These are phyloP conservation scores for Leistus spinibarbis DNA, from an alignment of 2,888 invertebrate genomes.

Conservation along the genomic window DNA sequence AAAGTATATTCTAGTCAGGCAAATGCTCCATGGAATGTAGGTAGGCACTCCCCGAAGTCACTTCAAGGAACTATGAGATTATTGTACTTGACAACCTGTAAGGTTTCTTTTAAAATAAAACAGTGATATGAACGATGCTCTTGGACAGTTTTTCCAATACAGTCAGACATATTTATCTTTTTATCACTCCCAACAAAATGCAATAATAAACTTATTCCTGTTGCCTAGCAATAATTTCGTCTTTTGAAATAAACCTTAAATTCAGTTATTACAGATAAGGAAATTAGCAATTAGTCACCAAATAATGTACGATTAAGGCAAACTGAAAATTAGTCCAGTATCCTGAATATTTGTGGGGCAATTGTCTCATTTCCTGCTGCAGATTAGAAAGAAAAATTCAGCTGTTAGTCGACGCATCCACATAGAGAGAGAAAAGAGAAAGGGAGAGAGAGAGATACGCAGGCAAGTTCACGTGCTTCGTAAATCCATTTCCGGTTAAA, in stretches of 20 bases:
- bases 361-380: neutral
- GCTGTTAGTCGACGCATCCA: neutral
- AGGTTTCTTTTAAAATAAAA: neutral
- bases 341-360: neutral
- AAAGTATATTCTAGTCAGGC: neutral
- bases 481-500: neutral
- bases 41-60: neutral
- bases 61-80: neutral
- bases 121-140: no score
- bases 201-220: no score
- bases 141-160: neutral
- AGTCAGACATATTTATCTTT: neutral
- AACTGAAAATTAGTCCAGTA: no score
- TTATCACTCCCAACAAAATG: no score
- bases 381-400: constrained; percentile 4
- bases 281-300: no score
- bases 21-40: neutral
- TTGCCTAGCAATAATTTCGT: no score
- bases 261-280: no score
- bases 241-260: no score
- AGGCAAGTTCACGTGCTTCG: neutral
- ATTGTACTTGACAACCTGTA: neutral
- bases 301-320: no score
- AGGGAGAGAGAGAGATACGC: no score
- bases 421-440: no score